These are phyloP conservation scores for Hyles lineata DNA, from an alignment of 2,888 invertebrate genomes.

Conservation along the genomic window DNA sequence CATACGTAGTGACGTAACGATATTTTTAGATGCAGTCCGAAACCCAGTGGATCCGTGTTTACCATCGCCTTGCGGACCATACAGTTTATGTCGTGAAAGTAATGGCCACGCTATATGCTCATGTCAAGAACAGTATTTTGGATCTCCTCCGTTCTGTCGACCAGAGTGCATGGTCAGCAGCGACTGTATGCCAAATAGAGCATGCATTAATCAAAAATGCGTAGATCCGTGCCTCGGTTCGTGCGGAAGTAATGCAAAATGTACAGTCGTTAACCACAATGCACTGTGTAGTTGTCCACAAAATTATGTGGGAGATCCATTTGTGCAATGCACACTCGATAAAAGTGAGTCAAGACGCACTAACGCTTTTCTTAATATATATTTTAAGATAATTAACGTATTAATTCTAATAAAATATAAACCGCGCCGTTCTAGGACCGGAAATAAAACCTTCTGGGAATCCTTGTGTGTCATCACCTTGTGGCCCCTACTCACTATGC, in stretches of 20 bases:
- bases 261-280: conserved; percentile 93
- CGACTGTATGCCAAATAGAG: conserved; percentile 91
- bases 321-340: conserved; percentile 88
- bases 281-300: conserved; percentile 92
- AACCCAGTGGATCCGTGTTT: conserved; percentile 82
- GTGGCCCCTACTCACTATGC: conserved; percentile 94
- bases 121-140: conserved; percentile 91
- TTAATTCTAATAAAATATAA: neutral
- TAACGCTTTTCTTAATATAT: neutral
- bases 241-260: conserved; percentile 93
- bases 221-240: conserved; percentile 92
- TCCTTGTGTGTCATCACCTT: conserved; percentile 93
- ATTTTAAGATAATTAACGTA: neutral
- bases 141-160: conserved; percentile 90
- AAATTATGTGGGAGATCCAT: conserved; percentile 92
- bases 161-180: conserved; percentile 94
- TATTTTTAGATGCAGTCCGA: conserved; percentile 67
- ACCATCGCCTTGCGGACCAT: conserved; percentile 91
- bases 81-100: conserved; percentile 90
- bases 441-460: conserved; percentile 85
- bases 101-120: conserved; percentile 92
- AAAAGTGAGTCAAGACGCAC: conserved; percentile 84
- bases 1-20: conserved; percentile 22
- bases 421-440: conserved; percentile 75
- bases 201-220: conserved; percentile 92